Evolutionary conservation across 2,888 invertebrate species (phyloP), one percentile per base, ranked within the genome.

Genomic region (Microctonus hyperodae): DNA sequence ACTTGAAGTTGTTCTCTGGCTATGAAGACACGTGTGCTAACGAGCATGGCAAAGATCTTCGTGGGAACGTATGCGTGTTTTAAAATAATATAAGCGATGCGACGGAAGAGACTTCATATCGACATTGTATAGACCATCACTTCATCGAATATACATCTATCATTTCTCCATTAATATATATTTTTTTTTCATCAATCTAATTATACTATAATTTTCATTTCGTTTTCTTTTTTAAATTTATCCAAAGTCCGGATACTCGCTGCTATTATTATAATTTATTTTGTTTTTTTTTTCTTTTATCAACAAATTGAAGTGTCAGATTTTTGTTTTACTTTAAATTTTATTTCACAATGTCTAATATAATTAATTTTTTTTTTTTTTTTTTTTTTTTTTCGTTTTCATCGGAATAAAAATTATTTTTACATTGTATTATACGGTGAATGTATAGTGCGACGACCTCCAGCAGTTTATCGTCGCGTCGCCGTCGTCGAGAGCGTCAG

Each of bases 11-110:
- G 28, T 20, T 33, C 33, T 58, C 37, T 40, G 20, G 44, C 4
- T 20, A 6, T 16, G 6, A 7, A n/a, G n/a, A 59, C 59, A 55
- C 64, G 63, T 65, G 65, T 65, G 61, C 63, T 65, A 68, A 69
- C 70, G 69, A 70, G 67, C 72, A 61, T 53, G 63, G n/a, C n/a
- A 63, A 65, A 69, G 69, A 70, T 71, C 69, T 65, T 69, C 69
- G 71, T 71, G 72, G 72, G 78, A 79, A 79, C 76, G 16, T 44
- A 65, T 67, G 62, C 31, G 66, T 70, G 28, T 44, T 16, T 44
- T 28, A 28, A 28, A 59, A 59, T 48, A 44, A 56, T 16, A 31
- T 9, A 28, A 23, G 23, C 31, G 44, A 25, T 16, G 28, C 28
- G 44, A 59, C 25, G 23, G 40, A 40, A 37, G 23, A 16, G 7